These are phyloP conservation scores for Clivina fossor DNA, from an alignment of 2,888 invertebrate species.

Conservation along the genomic window DNA sequence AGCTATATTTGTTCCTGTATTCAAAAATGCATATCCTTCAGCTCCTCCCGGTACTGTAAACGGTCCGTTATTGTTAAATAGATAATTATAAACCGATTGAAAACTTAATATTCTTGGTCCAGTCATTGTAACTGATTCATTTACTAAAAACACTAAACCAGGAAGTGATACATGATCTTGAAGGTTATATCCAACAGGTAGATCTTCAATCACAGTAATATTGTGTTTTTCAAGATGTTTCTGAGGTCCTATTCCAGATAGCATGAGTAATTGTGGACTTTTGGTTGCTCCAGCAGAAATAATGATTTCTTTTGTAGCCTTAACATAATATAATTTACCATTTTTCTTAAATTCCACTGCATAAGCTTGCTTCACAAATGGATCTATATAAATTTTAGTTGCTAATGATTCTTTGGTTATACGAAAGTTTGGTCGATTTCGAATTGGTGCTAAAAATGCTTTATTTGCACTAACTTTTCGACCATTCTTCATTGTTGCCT, in stretches of 20 bases:
- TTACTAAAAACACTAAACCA: slow-evolving; percentile 71
- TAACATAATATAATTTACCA: slow-evolving; percentile 55
- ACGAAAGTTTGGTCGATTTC: slow-evolving; percentile 66
- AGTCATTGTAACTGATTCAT: slow-evolving; percentile 67
- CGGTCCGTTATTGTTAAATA: slow-evolving; percentile 66
- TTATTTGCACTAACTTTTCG: slow-evolving; percentile 77
- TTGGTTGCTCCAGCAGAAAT: slow-evolving; percentile 80
- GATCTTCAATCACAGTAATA: slow-evolving; percentile 65
- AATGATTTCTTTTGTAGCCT: slow-evolving; percentile 74
- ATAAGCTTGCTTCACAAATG: slow-evolving; percentile 59
- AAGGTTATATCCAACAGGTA: slow-evolving; percentile 78
- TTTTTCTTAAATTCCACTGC: slow-evolving; percentile 73
- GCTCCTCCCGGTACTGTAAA: slow-evolving; percentile 78
- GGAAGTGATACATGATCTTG: slow-evolving; percentile 80
- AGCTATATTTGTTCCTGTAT: slow-evolving; percentile 61
- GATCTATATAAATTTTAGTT: slow-evolving; percentile 67
- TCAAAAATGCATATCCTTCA: slow-evolving; percentile 73
- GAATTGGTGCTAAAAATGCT: slow-evolving; percentile 73
- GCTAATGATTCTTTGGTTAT: slow-evolving; percentile 70
- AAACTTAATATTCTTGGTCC: slow-evolving; percentile 61
- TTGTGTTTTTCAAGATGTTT: slow-evolving; percentile 61
- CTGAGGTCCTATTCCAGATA: slow-evolving; percentile 78
- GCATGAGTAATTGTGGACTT: slow-evolving; percentile 82
- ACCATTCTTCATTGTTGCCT: slow-evolving; percentile 71
- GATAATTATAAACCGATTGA: slow-evolving; percentile 62